These are phyloP conservation scores for Caenorhabditis wallacei DNA, from an alignment of 2,888 invertebrate species.

Conservation along the genomic window DNA sequence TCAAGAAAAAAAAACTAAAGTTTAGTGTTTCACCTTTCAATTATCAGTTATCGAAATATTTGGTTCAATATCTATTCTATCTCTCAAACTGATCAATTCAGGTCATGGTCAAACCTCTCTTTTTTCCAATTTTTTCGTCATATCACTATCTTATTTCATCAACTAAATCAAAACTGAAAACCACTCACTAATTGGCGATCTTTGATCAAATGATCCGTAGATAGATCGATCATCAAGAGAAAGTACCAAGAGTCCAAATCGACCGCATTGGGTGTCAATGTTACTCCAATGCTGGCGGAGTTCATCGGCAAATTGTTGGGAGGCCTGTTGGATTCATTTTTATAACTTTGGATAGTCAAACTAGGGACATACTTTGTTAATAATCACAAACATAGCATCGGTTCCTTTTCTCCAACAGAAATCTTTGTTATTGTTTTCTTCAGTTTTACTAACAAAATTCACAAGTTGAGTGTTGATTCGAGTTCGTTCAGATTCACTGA, in stretches of 20 bases:
- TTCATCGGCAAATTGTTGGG: constrained; percentile 69
- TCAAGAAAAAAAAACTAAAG: too few species aligned
- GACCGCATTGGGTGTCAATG: constrained; percentile 72
- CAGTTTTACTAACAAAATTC: constrained; percentile 62
- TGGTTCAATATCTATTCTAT: too few species aligned
- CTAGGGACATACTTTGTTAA: constrained; percentile 47
- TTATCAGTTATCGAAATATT: neutral
- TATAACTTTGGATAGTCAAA: neutral
- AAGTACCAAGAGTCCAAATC: constrained; percentile 68
- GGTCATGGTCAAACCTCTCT: neutral
- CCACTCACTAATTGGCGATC: constrained; percentile 67
- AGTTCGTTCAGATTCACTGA: constrained; percentile 72
- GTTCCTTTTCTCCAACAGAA: constrained; percentile 72
- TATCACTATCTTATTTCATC: neutral
- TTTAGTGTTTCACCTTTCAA: neutral
- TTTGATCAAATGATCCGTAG: constrained; percentile 69
- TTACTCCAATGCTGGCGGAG: constrained; percentile 70
- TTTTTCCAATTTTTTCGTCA: neutral
- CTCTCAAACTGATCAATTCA: too few species aligned
- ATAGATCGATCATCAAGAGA: constrained; percentile 69
- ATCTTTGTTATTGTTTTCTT: constrained; percentile 52
- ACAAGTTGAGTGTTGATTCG: constrained; percentile 70
- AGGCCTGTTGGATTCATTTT: constrained; percentile 57
- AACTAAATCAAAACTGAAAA: neutral
- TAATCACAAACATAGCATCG: constrained; percentile 68